phyloP scores from a whole-genome alignment of 1,140 invertebrate species.

The Trinorchestia longiramus region DNA sequence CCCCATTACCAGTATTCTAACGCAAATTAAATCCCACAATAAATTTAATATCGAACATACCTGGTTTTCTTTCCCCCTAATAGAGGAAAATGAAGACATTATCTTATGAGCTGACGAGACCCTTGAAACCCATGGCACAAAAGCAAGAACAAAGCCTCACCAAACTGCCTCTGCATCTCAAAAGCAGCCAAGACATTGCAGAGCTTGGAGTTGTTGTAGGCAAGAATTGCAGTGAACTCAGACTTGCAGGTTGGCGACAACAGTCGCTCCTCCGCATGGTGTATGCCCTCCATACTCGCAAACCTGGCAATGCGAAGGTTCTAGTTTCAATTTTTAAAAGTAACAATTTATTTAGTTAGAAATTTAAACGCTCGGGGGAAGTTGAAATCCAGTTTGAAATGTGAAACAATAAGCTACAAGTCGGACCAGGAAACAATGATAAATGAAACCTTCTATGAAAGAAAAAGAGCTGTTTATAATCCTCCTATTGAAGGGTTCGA shows the following conservation, averaged over 20 bases:
- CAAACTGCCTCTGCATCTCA: constrained; percentile 82
- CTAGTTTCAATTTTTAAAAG: not conserved
- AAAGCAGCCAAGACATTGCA: constrained; percentile 88
- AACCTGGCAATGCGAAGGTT: constrained; percentile 73
- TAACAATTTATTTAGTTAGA: not conserved
- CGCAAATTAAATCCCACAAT: too few relatives aligned
- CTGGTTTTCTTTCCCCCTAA: too few relatives aligned
- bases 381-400: too few relatives aligned
- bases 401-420: too few relatives aligned
- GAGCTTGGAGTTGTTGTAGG: constrained; percentile 92
- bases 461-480: too few relatives aligned
- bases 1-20: too few relatives aligned
- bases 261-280: constrained; percentile 76
- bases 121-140: not conserved
- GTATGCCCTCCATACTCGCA: constrained; percentile 74
- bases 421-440: too few relatives aligned
- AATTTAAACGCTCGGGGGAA: constrained; percentile 67
- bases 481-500: too few relatives aligned
- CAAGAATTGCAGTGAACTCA: constrained; percentile 82
- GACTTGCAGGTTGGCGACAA: constrained; percentile 73
- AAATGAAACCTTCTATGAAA: too few relatives aligned
- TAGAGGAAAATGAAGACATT: not conserved
- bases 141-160: constrained; percentile 64
- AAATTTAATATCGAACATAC: too few relatives aligned
- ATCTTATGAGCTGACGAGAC: not conserved